Evolutionary conservation across 2,797 vertebrate genomes (phyloP).

Genomic region (Rhyacichthys aspro): DNA sequence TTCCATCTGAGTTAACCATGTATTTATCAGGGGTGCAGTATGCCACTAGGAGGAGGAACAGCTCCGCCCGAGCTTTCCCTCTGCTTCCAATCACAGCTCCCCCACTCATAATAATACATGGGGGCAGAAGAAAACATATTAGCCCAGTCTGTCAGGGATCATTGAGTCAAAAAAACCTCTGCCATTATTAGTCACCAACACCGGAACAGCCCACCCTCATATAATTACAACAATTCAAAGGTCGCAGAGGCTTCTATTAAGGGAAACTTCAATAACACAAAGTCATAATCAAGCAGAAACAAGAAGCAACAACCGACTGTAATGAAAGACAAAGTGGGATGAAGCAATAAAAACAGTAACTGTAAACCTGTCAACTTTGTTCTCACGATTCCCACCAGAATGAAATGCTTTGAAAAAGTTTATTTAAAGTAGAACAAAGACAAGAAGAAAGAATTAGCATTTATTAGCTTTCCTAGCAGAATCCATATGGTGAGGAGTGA

Average conservation of each 20-base stretch:
- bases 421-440: constrained; percentile 46
- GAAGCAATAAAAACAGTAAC: constrained; percentile 41
- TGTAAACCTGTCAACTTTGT: constrained; percentile 46
- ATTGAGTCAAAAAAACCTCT: constrained; percentile 32
- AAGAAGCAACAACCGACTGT: constrained; percentile 35
- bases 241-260: constrained; percentile 43
- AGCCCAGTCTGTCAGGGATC: constrained; percentile 22
- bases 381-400: constrained; percentile 30
- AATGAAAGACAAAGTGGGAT: constrained; percentile 61
- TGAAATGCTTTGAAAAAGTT: constrained; percentile 39
- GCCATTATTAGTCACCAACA: constrained; percentile 24
- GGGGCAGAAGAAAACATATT: constrained; percentile 17
- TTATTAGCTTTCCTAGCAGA: constrained; percentile 42
- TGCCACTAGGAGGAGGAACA: constrained; percentile 24
- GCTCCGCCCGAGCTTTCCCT: constrained; percentile 10
- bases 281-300: constrained; percentile 61
- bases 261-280: constrained; percentile 55
- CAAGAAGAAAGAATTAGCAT: constrained; percentile 33
- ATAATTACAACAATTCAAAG: constrained; percentile 51
- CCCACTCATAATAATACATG: constrained; percentile 15
- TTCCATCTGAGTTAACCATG: constrained; percentile 30
- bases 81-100: background rate
- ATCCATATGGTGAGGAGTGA: constrained; percentile 42
- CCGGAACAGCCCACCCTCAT: constrained; percentile 24
- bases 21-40: constrained; percentile 43